These are phyloP conservation scores for Aythya baeri DNA, from an alignment of 2,113 vertebrate genomes.

Conservation along the genomic window DNA sequence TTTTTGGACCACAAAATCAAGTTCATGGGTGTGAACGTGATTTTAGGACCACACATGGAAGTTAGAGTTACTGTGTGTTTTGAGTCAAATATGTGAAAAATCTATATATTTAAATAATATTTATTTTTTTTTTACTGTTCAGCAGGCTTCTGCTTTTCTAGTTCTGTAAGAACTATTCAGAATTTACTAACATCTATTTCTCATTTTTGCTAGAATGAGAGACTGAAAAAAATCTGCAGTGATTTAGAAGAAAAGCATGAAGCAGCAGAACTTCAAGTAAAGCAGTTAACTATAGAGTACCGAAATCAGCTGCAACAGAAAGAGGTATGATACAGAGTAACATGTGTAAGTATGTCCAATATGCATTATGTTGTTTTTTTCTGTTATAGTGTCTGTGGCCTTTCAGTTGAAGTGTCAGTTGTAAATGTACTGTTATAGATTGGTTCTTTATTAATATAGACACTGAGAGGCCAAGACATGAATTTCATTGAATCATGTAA, in stretches of 20 bases:
- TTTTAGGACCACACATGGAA: not conserved
- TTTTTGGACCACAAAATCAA: no score
- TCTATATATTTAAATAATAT: not conserved
- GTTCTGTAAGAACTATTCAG: not conserved
- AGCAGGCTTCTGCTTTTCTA: not conserved
- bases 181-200: not conserved
- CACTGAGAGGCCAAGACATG: not conserved
- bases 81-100: not conserved
- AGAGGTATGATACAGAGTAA: constrained; percentile 81
- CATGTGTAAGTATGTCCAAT: not conserved
- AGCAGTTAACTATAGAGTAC: constrained; percentile 89
- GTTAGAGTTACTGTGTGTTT: not conserved
- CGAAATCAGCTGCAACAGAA: constrained; percentile 91
- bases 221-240: constrained; percentile 84
- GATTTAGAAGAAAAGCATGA: constrained; percentile 96
- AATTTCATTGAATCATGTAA: not conserved
- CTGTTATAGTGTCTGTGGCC: not conserved
- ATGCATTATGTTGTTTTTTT: not conserved
- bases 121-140: not conserved
- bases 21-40: accelerated
- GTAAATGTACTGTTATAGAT: not conserved
- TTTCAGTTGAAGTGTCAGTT: not conserved
- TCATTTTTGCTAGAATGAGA: constrained; percentile 84
- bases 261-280: constrained; percentile 93
- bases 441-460: not conserved